These are phyloP conservation scores for Cebidichthys violaceus DNA, from an alignment of 2,113 vertebrate genomes.

Conservation along the genomic window DNA sequence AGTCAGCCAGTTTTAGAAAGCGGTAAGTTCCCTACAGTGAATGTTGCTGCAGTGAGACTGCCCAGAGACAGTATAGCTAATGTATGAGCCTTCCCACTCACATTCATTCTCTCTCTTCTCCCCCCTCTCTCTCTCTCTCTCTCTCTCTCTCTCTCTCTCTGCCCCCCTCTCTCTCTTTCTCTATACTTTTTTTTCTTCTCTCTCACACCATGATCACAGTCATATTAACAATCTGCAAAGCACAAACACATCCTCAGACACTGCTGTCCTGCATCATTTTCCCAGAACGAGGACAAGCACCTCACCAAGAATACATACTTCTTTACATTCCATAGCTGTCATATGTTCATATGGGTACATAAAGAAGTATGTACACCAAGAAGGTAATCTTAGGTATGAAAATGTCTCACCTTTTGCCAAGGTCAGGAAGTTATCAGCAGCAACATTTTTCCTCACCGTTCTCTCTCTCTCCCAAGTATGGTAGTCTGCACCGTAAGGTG, in stretches of 20 bases:
- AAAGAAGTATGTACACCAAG: slow-evolving; percentile 99
- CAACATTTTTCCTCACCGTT: slow-evolving; percentile 67
- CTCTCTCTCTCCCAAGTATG: slow-evolving; percentile 79
- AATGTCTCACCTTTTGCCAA: slow-evolving; percentile 80
- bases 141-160: slow-evolving; percentile 11
- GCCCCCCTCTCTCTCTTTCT: not conserved
- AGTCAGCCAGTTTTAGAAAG: slow-evolving; percentile 74
- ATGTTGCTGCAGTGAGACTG: slow-evolving; percentile 83
- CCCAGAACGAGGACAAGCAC: slow-evolving; percentile 82
- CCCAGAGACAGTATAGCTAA: slow-evolving; percentile 84
- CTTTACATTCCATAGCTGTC: slow-evolving; percentile 99
- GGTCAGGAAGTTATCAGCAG: slow-evolving; percentile 75
- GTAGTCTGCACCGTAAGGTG: slow-evolving; percentile 83
- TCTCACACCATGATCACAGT: slow-evolving; percentile 50
- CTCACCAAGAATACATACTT: slow-evolving; percentile 99
- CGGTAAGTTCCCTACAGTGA: slow-evolving; percentile 75
- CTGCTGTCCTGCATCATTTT: slow-evolving; percentile 46
- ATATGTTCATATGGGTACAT: slow-evolving; percentile 99
- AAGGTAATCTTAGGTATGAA: slow-evolving; percentile 83
- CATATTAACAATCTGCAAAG: slow-evolving; percentile 59
- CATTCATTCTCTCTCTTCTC: slow-evolving; percentile 51
- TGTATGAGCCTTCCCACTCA: slow-evolving; percentile 71
- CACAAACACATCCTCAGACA: slow-evolving; percentile 55
- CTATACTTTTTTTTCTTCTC: slow-evolving; percentile 20
- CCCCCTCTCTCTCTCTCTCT: not conserved